A percentile compares a stretch with the other conserved stretches of the same genome.
Evolutionary conservation across 1,140 invertebrate genomes (phyloP).

Genomic region (Tetramorium simillimum): DNA sequence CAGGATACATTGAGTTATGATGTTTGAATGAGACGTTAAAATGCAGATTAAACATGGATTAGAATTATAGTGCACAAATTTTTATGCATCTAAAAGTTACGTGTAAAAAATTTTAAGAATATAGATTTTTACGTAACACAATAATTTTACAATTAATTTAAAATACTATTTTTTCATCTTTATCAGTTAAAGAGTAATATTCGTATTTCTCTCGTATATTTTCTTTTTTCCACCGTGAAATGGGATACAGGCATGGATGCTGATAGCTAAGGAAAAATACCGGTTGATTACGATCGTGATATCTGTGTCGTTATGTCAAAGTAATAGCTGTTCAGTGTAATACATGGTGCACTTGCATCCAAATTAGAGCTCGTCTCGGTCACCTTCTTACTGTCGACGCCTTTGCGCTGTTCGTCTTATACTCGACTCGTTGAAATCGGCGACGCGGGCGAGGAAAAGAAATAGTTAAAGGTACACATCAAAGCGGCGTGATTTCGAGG

Average conservation of each 20-base stretch:
- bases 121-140: background rate
- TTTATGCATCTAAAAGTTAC: background rate
- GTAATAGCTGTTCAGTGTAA: background rate
- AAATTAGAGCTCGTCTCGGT: constrained; percentile 31
- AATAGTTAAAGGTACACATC: constrained; percentile 38
- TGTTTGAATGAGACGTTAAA: background rate
- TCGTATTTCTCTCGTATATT: background rate
- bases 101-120: background rate
- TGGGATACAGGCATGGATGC: background rate
- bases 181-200: background rate
- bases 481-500: constrained; percentile 27
- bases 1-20: too few species aligned
- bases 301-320: constrained; percentile 60
- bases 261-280: constrained; percentile 62
- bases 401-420: background rate
- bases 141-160: constrained; percentile 8
- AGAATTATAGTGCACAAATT: background rate
- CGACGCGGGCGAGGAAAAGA: background rate
- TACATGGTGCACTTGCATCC: background rate
- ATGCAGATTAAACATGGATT: background rate
- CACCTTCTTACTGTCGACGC: background rate
- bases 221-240: background rate
- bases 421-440: constrained; percentile 8
- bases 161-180: background rate
- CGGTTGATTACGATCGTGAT: constrained; percentile 63